Conservation (phyloP, 1,140 invertebrate species). For the Vanessa tameamea region DNA sequence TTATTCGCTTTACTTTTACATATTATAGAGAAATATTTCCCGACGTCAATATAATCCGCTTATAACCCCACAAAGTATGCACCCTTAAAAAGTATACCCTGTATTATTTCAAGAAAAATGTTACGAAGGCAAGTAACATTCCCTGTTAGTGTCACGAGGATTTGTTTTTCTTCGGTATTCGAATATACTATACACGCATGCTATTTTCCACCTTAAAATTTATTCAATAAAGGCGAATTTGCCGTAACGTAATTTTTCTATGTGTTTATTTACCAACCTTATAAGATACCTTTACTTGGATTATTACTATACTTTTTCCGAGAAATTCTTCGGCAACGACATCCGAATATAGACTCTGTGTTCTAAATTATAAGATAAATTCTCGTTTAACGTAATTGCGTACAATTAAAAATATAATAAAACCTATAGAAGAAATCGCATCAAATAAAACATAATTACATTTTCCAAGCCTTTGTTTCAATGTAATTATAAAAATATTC, state of each 20-base stretch:
- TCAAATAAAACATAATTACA: conserved; percentile 29
- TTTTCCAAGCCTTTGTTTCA: conserved; percentile 33
- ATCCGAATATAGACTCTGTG: conserved; percentile 19
- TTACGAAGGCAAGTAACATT: conserved; percentile 54
- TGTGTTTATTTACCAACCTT: conserved; percentile 22
- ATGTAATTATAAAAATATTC: conserved; percentile 36
- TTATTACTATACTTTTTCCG: conserved; percentile 32
- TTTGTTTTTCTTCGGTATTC: conserved; percentile 52
- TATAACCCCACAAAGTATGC: conserved; percentile 14
- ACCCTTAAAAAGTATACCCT: conserved; percentile 42
- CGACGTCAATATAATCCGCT: conserved; percentile 20
- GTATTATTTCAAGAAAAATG: conserved; percentile 62
- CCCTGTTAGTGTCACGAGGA: conserved; percentile 56
- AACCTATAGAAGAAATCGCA: conserved; percentile 23
- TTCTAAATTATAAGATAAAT: not conserved
- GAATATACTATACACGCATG: conserved; percentile 12
- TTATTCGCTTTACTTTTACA: too few relatives aligned
- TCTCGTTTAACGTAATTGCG: not conserved
- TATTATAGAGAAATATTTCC: too few relatives aligned
- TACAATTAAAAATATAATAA: conserved; percentile 37
- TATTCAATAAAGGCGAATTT: conserved; percentile 17
- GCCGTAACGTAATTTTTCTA: conserved; percentile 2
- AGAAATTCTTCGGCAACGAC: conserved; percentile 15
- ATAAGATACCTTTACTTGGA: conserved; percentile 33
- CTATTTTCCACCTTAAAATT: conserved; percentile 15